Percentiles rank a stretch among this genome's conserved stretches.
These are phyloP conservation scores for Xerus inauris DNA, from an alignment of 2,113 vertebrate species.

Conservation along the genomic window DNA sequence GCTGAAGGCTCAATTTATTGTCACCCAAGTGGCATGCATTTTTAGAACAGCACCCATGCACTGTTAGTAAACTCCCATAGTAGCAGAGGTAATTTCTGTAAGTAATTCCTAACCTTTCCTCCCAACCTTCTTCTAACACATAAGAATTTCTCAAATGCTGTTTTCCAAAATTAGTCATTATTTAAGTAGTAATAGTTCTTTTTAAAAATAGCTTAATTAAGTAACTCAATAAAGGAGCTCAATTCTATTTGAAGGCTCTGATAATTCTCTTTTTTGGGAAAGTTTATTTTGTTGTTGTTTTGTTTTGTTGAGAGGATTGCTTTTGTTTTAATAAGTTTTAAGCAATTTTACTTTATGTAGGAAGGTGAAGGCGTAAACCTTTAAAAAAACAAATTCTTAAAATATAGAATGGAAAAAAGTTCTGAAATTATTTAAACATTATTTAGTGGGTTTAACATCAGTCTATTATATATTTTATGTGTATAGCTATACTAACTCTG, in stretches of 20 bases:
- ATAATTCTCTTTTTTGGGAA: background rate
- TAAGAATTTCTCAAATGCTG: constrained; percentile 24
- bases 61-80: background rate
- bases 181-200: constrained; percentile 49
- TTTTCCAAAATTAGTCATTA: constrained; percentile 58
- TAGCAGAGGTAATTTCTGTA: background rate
- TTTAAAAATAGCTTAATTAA: constrained; percentile 29
- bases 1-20: constrained; percentile 31
- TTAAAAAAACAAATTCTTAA: constrained; percentile 38
- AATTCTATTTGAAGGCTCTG: constrained; percentile 4
- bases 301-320: background rate
- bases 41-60: background rate
- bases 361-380: background rate
- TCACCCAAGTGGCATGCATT: background rate
- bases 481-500: background rate
- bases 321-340: constrained; percentile 51
- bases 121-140: background rate
- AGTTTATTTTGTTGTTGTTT: background rate
- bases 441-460: background rate
- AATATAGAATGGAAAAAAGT: background rate
- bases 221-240: constrained; percentile 14
- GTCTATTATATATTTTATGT: background rate
- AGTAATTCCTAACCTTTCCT: background rate
- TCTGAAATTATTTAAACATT: background rate
- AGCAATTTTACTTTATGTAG: background rate